Conservation (phyloP, 2,113 vertebrate genomes). For the Mesocricetus auratus region DNA sequence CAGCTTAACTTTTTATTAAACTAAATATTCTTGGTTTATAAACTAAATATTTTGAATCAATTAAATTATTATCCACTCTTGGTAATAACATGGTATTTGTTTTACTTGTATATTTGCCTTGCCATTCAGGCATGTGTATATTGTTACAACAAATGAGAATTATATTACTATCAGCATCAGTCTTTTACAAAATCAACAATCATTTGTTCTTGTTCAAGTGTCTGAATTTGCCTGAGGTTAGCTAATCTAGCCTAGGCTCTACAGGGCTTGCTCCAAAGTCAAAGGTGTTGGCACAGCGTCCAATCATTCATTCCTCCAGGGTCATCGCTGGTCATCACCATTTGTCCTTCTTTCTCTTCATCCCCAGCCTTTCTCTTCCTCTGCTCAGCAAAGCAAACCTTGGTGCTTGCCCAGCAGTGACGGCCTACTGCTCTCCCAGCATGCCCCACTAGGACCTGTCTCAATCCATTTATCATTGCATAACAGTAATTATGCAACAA, state of each 20-base stretch:
- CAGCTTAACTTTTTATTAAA: no score
- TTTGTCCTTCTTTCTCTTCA: neutral
- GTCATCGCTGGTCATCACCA: neutral
- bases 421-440: neutral
- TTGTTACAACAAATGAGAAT: no score
- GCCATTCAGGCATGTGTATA: no score
- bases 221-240: neutral
- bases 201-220: neutral
- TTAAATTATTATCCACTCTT: no score
- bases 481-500: neutral
- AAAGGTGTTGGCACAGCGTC: neutral
- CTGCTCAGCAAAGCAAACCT: neutral
- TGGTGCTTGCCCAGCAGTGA: neutral
- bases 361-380: neutral
- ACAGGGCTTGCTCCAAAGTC: neutral
- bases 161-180: neutral
- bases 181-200: neutral
- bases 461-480: neutral
- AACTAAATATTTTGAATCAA: no score
- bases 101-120: no score
- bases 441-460: neutral
- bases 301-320: neutral
- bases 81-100: no score
- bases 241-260: neutral
- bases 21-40: no score